phyloP scores from a whole-genome alignment of 2,113 vertebrate genomes.

The Aix galericulata region DNA sequence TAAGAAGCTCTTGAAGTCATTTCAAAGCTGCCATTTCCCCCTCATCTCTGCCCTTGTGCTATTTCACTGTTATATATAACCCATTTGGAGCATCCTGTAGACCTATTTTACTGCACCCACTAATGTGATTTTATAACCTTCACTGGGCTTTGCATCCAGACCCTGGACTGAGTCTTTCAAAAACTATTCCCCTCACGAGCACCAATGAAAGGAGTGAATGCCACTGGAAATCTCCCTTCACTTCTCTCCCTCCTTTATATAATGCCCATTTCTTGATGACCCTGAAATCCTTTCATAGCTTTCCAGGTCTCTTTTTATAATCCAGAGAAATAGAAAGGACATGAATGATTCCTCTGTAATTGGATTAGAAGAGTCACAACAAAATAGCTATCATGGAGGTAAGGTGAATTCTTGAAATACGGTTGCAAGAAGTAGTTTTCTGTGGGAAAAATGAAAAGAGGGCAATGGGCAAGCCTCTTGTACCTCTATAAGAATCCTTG shows the following conservation, averaged over 20 bases:
- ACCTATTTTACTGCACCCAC: background rate
- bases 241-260: background rate
- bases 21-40: slow-evolving; percentile 43
- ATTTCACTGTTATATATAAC: background rate
- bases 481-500: background rate
- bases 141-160: background rate
- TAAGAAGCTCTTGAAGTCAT: slow-evolving; percentile 21
- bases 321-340: background rate
- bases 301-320: background rate
- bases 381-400: background rate
- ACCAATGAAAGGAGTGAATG: background rate
- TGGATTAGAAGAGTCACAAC: slow-evolving; percentile 6
- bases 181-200: background rate
- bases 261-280: background rate
- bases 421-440: background rate
- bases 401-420: background rate
- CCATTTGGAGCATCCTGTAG: slow-evolving; percentile 38
- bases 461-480: background rate
- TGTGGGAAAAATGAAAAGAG: background rate
- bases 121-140: background rate
- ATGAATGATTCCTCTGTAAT: background rate
- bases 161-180: background rate
- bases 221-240: background rate
- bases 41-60: slow-evolving; percentile 12
- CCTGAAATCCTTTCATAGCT: background rate